A percentile compares a stretch with the other conserved stretches of the same genome.
Conservation (phyloP, 2,888 invertebrate genomes). For the Ichneumon xanthorius region DNA sequence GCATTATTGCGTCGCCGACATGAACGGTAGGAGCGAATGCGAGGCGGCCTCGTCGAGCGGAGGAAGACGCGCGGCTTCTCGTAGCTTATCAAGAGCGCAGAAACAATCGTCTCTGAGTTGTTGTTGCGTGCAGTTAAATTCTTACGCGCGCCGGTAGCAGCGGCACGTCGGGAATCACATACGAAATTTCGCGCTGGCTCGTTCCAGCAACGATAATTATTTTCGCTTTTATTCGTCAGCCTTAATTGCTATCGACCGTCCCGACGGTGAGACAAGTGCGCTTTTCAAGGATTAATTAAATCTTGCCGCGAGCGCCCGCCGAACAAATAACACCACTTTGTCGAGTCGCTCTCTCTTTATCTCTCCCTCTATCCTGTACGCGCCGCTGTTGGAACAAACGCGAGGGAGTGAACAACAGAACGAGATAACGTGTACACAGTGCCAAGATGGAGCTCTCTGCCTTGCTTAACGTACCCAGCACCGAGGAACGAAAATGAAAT, state of each 20-base stretch:
- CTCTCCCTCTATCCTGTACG: neutral
- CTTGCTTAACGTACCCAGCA: conserved; percentile 13
- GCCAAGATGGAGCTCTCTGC: conserved; percentile 40
- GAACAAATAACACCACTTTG: conserved; percentile 76
- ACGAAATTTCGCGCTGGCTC: neutral
- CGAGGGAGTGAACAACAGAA: conserved; percentile 40
- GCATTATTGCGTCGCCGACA: conserved; percentile 81
- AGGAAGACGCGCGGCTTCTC: neutral
- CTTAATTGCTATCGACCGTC: conserved; percentile 70
- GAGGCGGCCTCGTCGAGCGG: neutral
- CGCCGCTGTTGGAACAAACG: conserved; percentile 20
- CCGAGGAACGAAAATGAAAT: conserved; percentile 25
- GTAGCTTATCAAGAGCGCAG: neutral
- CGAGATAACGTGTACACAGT: conserved; percentile 42
- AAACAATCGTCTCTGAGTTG: neutral
- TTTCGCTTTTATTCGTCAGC: conserved; percentile 73
- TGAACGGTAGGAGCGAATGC: conserved; percentile 65
- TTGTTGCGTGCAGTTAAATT: neutral
- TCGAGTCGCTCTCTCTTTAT: conserved; percentile 34
- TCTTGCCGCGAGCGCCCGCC: conserved; percentile 75
- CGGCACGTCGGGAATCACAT: neutral
- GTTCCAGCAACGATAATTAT: conserved; percentile 75
- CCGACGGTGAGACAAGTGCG: conserved; percentile 70
- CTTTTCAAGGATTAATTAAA: conserved; percentile 80
- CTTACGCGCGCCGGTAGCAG: neutral